These are phyloP conservation scores for Brienomyrus longianalis DNA, from an alignment of 2,113 vertebrate species.

Conservation along the genomic window DNA sequence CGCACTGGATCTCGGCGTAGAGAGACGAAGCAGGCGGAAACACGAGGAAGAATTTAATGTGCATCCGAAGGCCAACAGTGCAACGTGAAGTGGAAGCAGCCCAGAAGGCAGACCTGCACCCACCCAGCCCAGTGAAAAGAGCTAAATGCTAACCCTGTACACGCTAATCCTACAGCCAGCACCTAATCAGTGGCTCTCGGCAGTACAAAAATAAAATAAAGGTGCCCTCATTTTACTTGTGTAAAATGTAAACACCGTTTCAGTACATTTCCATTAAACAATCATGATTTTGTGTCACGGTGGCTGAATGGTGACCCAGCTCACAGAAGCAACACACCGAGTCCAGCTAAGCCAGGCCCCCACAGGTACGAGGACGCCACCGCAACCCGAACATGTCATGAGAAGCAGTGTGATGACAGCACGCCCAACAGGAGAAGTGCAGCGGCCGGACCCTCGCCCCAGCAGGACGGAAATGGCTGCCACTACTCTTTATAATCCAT, in stretches of 20 bases:
- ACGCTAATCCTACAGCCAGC: neutral
- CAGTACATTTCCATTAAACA: neutral
- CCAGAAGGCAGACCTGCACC: neutral
- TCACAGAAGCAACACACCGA: neutral
- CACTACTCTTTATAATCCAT: slow-evolving; percentile 87
- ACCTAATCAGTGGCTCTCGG: neutral
- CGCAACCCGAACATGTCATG: neutral
- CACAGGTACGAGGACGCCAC: neutral
- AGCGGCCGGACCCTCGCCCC: neutral
- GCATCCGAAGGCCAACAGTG: neutral
- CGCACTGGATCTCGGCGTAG: neutral
- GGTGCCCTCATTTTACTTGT: neutral
- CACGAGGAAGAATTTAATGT: neutral
- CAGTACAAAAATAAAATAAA: neutral
- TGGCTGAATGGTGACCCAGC: neutral
- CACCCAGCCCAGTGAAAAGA: neutral
- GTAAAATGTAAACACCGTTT: neutral
- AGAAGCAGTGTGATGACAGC: neutral
- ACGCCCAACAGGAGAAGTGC: neutral
- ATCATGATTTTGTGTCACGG: neutral
- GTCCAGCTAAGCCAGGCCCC: neutral
- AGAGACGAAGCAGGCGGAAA: neutral
- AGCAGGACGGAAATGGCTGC: neutral
- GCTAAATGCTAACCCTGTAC: neutral
- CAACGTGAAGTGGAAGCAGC: neutral